Conservation (phyloP, 2,113 vertebrate species). For the Tupaia tana region DNA sequence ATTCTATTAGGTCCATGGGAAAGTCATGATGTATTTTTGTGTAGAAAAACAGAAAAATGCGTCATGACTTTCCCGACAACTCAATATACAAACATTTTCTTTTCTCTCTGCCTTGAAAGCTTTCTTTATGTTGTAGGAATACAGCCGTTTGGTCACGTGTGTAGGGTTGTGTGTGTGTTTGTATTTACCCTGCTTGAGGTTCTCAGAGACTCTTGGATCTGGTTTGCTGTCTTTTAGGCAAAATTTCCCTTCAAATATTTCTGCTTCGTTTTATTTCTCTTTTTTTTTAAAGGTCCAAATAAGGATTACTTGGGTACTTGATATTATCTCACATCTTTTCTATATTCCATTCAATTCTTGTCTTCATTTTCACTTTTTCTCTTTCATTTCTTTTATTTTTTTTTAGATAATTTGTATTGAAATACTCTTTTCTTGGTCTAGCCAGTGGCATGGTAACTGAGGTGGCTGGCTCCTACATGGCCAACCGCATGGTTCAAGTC, state of each 20-base stretch:
- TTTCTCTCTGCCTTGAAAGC: background rate
- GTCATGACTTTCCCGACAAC: too few relatives aligned
- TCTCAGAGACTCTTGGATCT: background rate
- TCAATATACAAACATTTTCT: background rate
- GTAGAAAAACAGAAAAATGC: too few relatives aligned
- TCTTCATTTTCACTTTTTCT: too few relatives aligned
- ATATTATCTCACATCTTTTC: background rate
- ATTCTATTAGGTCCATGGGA: background rate
- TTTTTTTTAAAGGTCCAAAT: background rate
- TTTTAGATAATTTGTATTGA: background rate
- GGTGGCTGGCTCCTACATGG: too few relatives aligned
- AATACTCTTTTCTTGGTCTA: too few relatives aligned
- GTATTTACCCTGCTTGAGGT: background rate
- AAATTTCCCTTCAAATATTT: background rate
- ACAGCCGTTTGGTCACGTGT: background rate
- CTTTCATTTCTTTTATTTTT: background rate
- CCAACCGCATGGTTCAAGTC: too few relatives aligned
- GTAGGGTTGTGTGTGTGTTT: background rate
- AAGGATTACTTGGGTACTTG: background rate
- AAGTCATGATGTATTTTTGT: too few relatives aligned
- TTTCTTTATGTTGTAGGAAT: background rate
- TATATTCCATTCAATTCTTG: background rate
- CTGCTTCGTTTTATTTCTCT: background rate
- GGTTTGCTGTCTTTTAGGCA: background rate
- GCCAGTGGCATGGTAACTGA: too few relatives aligned